Base-by-base conservation (phyloP, 2,888 invertebrate genomes). In the Acleris cristana region DNA sequence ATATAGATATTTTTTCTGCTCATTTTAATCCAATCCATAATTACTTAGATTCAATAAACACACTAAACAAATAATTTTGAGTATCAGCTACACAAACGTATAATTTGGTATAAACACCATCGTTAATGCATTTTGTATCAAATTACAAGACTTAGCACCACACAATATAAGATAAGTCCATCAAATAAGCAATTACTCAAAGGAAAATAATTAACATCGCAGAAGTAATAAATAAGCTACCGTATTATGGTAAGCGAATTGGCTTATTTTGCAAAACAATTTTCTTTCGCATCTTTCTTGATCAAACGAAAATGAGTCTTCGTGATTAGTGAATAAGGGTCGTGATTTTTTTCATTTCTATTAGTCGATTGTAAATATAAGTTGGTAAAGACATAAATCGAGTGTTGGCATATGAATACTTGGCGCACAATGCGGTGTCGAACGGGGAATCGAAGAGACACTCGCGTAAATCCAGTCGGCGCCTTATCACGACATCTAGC, bases 341-440 rank as follows among this genome's bases (percentile, higher is more conserved):
- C 5, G 1, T 1, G 12, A 19, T 54, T 63, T 55, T 60, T 40
- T 45, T 26, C 54, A 6, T 69, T 73, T 72, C 58, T 67, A 56
- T 55, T 71, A 45, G 34, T 12, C 30, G 53, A 51, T 26, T 58
- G 74, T 63, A 70, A 70, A 64, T 61, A 69, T 73, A 73, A 69
- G 69, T 73, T 81, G 73, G 83, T 77, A 64, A 74, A 77, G 79
- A 73, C 79, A 89, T 89, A 89, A 88, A 88, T 89, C 81, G 80
- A 80, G 82, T 82, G 81, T 83, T 88, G 89, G 84, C 89, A 87
- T 88, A 87, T 89, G 88, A 88, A 89, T 89, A 88, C 86, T 79
- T 74, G 76, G 75, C 76, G 74, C 73, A 89, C 88, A 89, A 88
- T 87, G 86, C 80, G 69, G 75, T 85, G 88, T 86, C 87, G 76